A percentile compares a stretch with the other conserved stretches of the same genome.
phyloP scores from a whole-genome alignment of 2,888 invertebrate genomes.

The Caenorhabditis afra region DNA sequence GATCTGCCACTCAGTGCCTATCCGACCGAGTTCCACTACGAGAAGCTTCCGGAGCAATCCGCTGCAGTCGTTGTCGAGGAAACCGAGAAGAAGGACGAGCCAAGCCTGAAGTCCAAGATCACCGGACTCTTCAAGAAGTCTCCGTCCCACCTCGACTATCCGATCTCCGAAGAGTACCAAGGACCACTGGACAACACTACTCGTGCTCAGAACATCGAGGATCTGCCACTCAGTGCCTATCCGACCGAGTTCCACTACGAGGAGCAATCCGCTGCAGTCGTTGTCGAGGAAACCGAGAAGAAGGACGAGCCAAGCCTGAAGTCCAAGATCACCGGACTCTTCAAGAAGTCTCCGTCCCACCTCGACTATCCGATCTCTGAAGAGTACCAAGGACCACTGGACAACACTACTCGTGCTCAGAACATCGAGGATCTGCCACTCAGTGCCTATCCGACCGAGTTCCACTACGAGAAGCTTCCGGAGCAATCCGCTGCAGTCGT shows the following conservation, averaged over 20 bases:
- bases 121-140: conserved; percentile 64
- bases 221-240: conserved; percentile 15
- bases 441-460: conserved; percentile 51
- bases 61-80: conserved; percentile 30
- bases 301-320: conserved; percentile 38
- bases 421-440: conserved; percentile 62
- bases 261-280: conserved; percentile 48
- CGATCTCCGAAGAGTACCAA: conserved; percentile 56
- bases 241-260: conserved; percentile 30
- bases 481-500: conserved; percentile 32
- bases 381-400: conserved; percentile 16
- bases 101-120: conserved; percentile 37
- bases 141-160: conserved; percentile 61
- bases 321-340: conserved; percentile 50
- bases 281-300: conserved; percentile 26
- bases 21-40: conserved; percentile 44
- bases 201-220: conserved; percentile 10
- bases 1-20: conserved; percentile 58
- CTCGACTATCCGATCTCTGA: conserved; percentile 14
- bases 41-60: conserved; percentile 35
- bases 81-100: conserved; percentile 35
- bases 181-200: conserved; percentile 57
- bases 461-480: conserved; percentile 53
- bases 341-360: conserved; percentile 14
- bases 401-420: conserved; percentile 26